A percentile compares a stretch with the other conserved stretches of the same genome.
Conservation (phyloP, 1,140 invertebrate genomes). For the Drosophila navojoa region DNA sequence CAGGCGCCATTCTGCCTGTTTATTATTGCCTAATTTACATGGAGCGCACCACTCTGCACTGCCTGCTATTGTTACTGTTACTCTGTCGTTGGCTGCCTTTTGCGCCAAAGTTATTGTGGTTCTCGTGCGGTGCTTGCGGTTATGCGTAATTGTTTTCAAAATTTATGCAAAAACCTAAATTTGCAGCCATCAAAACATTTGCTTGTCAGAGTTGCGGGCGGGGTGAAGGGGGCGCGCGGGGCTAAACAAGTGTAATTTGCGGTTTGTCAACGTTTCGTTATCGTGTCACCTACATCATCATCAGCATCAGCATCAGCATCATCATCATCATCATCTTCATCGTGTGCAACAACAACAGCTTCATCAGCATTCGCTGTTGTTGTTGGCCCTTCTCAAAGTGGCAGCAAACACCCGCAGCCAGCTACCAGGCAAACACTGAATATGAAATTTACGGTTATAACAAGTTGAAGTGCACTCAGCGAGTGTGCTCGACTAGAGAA, state of each 20-base stretch:
- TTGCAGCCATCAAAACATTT: conserved; percentile 22
- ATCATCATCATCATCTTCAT: conserved; percentile 3
- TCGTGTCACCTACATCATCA: conserved; percentile 27
- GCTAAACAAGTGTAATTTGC: conserved; percentile 55
- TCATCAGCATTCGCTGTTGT: not conserved
- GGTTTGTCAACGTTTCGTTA: conserved; percentile 43
- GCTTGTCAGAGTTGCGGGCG: conserved; percentile 8
- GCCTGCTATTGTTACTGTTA: not conserved
- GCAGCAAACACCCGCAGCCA: conserved; percentile 18
- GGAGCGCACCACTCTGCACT: conserved; percentile 5
- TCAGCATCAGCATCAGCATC: conserved; percentile 2
- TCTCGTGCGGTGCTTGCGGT: conserved; percentile 24
- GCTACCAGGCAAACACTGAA: conserved; percentile 41
- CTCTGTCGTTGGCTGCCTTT: not conserved
- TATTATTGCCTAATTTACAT: not conserved
- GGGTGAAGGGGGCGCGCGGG: not conserved
- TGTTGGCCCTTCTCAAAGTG: conserved; percentile 15
- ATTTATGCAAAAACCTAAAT: conserved; percentile 40
- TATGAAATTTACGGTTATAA: conserved; percentile 63
- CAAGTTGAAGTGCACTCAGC: not conserved
- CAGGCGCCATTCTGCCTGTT: not conserved
- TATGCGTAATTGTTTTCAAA: conserved; percentile 57
- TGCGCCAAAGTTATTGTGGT: conserved; percentile 11
- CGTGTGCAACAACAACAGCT: not conserved
- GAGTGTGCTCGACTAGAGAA: not conserved